These are phyloP conservation scores for Exephanes ischioxanthus DNA, from an alignment of 2,888 invertebrate genomes.

Conservation along the genomic window DNA sequence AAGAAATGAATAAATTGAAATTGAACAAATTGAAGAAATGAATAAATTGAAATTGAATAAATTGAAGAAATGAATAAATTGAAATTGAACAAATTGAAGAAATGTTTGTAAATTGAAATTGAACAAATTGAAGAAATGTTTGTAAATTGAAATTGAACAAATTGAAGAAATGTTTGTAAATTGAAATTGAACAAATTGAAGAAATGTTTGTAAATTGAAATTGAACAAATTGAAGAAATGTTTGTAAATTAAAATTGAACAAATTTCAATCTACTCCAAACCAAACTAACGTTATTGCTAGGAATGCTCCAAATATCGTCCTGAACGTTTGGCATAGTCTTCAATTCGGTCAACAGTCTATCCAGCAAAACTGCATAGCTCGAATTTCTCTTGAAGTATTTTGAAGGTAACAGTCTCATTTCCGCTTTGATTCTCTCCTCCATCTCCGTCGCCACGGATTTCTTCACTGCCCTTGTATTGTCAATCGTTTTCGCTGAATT, in stretches of 20 bases:
- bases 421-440: conserved; percentile 76
- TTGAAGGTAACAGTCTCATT: conserved; percentile 77
- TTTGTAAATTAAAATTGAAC: neutral
- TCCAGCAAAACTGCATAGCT: conserved; percentile 77
- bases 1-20: too few species aligned
- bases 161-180: too few species aligned
- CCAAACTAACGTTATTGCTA: conserved; percentile 77
- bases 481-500: conserved; percentile 65
- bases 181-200: neutral
- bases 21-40: too few species aligned
- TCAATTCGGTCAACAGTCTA: conserved; percentile 76
- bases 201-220: too few species aligned
- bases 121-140: too few species aligned
- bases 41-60: too few species aligned
- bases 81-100: too few species aligned
- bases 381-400: conserved; percentile 79
- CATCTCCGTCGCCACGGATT: conserved; percentile 72
- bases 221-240: neutral
- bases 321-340: conserved; percentile 74
- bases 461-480: conserved; percentile 65
- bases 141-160: too few species aligned
- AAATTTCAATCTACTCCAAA: too few species aligned
- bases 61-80: too few species aligned
- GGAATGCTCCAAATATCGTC: conserved; percentile 81
- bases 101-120: too few species aligned